phyloP scores from a whole-genome alignment of 2,797 vertebrate species.

The Anolis apletophallus region DNA sequence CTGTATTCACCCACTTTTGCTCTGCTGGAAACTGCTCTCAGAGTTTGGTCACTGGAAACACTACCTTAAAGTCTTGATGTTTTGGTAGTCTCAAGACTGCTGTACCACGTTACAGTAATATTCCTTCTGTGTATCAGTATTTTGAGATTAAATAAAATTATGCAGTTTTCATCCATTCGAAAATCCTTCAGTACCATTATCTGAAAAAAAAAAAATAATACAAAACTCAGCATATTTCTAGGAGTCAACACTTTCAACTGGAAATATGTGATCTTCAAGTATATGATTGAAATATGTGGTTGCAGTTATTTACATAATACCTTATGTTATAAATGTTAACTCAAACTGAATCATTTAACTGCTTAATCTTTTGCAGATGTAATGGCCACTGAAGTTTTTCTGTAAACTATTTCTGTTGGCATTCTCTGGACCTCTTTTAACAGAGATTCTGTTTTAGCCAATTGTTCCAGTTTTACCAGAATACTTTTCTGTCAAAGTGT shows the following conservation, averaged over 20 bases:
- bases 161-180: not conserved
- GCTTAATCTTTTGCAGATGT: constrained; percentile 74
- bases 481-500: constrained; percentile 61
- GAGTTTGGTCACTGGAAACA: constrained; percentile 1
- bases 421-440: constrained; percentile 61
- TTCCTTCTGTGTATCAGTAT: constrained; percentile 52
- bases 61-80: constrained; percentile 22
- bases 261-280: constrained; percentile 62
- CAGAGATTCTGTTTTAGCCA: constrained; percentile 64
- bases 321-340: constrained; percentile 63
- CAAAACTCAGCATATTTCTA: constrained; percentile 33
- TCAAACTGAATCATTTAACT: constrained; percentile 58
- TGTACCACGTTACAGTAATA: constrained; percentile 9
- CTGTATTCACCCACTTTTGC: not conserved
- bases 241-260: constrained; percentile 50
- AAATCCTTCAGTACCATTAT: constrained; percentile 26
- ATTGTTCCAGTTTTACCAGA: constrained; percentile 53
- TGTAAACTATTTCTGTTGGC: constrained; percentile 71
- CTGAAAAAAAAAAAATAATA: constrained; percentile 36
- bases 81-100: constrained; percentile 41
- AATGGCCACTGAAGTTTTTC: constrained; percentile 71
- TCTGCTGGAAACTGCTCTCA: not conserved
- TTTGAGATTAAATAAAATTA: not conserved
- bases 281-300: constrained; percentile 57
- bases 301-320: constrained; percentile 63